Conservation (phyloP, 2,113 vertebrate species). For the Dasyurus viverrinus region DNA sequence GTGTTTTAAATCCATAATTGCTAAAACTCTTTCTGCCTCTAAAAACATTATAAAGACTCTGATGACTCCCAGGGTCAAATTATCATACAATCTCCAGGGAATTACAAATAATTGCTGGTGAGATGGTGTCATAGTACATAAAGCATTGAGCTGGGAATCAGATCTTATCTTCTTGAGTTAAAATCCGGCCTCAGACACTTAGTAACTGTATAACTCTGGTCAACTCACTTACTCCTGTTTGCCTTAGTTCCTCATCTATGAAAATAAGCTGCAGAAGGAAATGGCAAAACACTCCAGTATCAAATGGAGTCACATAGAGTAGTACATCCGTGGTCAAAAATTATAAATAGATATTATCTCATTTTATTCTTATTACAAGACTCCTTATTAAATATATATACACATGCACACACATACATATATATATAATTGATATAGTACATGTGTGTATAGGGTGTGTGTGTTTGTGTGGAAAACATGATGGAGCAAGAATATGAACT, state of each 20-base stretch:
- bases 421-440: no score
- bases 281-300: not conserved
- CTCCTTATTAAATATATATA: not conserved
- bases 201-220: not conserved
- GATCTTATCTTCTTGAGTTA: not conserved
- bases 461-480: not conserved
- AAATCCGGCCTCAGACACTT: not conserved
- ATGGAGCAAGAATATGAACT: not conserved
- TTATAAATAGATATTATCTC: not conserved
- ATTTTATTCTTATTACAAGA: not conserved
- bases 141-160: not conserved
- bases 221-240: not conserved
- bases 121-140: not conserved
- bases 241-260: not conserved
- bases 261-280: not conserved
- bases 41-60: not conserved
- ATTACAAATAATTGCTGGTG: not conserved
- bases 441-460: no score
- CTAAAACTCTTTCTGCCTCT: not conserved
- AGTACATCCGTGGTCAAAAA: not conserved
- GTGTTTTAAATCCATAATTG: not conserved
- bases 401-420: no score
- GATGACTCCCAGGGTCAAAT: not conserved
- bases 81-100: not conserved
- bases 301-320: not conserved